phyloP scores from a whole-genome alignment of 1,140 invertebrate genomes.

The Drosophila sproati region DNA sequence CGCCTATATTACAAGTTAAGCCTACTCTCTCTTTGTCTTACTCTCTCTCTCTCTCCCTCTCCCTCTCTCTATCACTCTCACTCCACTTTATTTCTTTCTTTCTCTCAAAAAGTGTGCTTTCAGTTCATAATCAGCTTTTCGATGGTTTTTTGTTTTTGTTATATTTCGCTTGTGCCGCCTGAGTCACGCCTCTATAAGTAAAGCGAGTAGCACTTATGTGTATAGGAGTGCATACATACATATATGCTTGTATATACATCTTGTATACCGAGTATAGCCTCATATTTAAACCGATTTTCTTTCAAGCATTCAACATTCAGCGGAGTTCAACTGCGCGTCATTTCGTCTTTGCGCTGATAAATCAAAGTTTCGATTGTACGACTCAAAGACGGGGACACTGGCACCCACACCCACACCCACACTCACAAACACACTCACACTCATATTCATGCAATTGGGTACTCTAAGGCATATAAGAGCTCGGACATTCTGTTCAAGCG shows the following conservation, averaged over 20 bases:
- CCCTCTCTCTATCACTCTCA: not conserved
- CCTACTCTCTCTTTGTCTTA: not conserved
- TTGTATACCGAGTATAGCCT: not conserved
- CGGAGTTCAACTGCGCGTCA: not conserved
- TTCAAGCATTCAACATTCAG: conserved; percentile 2
- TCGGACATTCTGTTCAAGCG: not conserved
- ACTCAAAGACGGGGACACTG: no score
- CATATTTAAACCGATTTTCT: conserved; percentile 3
- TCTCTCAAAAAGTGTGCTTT: conserved; percentile 19
- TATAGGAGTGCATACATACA: conserved; percentile 1
- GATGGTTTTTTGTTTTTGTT: conserved; percentile 17
- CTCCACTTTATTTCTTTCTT: not conserved
- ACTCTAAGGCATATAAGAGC: no score
- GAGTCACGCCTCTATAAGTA: conserved; percentile 19
- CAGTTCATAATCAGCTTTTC: conserved; percentile 32
- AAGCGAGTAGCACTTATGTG: not conserved
- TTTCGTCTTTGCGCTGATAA: conserved; percentile 5
- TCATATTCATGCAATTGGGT: no score
- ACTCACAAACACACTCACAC: no score
- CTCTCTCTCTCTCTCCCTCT: not conserved
- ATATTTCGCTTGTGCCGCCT: not conserved
- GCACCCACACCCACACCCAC: no score
- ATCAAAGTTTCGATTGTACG: conserved; percentile 1
- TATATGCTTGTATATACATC: not conserved
- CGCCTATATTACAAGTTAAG: not conserved